Evolutionary conservation across 2,113 vertebrate species (phyloP), one percentile per base, ranked within the genome.

Genomic region (Delphinapterus leucas): DNA sequence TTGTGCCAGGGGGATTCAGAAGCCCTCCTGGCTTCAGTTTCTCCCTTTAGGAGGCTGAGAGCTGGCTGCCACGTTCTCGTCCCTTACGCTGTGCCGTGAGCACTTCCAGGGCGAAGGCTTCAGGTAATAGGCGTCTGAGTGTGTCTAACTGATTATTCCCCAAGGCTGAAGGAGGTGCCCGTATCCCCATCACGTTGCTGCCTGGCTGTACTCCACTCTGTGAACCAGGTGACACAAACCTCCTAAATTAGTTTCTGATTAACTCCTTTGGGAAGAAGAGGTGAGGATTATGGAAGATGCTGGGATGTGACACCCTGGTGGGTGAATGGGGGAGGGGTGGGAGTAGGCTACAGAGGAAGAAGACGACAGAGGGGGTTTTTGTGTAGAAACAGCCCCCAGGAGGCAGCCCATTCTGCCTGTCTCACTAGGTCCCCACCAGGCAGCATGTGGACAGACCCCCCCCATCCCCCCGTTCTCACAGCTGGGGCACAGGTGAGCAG

Each of bases 291-390:
- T 38, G 41, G 79, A 93, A 97, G 96, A 98, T 74, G 96, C 41
- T 95, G 96, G 90, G 93, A 97, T 96, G 83, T 97, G 97, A 93
- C 97, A 97, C 80, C 98, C 96, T 94, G 97, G 67, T 98, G 98
- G 79, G 80, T 93, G 95, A 97, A 47, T 79, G 82, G 65, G 58
- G 67, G 26, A 26, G 18, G 18, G 31, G 33, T 20, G 1, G 25
- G 38, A 70, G 8, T 3, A 7, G n/a, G 36, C 26, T 93, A 25
- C 10, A 55, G 55, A 76, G 36, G 83, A 68, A 88, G 90, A 93
- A 84, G 82, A 96, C 85, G 33, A 6, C 41, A 44, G 13, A 23
- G n/a, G 38, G 25, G 38, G 61, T 28, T 60, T 93, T 53, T 86
- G 12, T 74, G 61, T 14, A 70, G 76, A 21, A 70, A 55, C 23